These are phyloP conservation scores for Sebastes hubbsi DNA, from an alignment of 2,797 vertebrate species.

Conservation along the genomic window DNA sequence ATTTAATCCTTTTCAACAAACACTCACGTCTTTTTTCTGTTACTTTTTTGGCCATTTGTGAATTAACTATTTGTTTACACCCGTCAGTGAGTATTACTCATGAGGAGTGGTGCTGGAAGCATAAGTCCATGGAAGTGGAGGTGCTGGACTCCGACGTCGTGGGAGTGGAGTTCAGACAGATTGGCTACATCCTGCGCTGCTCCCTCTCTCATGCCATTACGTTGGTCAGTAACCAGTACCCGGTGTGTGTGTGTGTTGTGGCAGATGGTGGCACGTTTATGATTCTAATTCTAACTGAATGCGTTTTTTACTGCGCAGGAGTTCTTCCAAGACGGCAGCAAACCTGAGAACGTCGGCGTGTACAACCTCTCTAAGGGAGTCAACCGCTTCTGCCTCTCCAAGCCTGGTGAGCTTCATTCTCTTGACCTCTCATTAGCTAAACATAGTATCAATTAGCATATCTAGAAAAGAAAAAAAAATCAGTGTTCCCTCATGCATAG, in stretches of 20 bases:
- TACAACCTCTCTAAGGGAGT: constrained; percentile 98
- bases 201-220: constrained; percentile 97
- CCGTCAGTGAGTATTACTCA: constrained; percentile 89
- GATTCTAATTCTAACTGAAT: background rate
- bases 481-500: constrained; percentile 35
- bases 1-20: background rate
- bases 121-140: constrained; percentile 94
- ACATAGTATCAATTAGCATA: constrained; percentile 55
- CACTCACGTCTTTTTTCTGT: background rate
- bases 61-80: background rate
- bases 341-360: constrained; percentile 96
- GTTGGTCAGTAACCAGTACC: constrained; percentile 82
- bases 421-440: constrained; percentile 52
- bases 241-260: background rate
- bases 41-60: background rate
- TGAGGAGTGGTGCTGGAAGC: constrained; percentile 99
- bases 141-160: constrained; percentile 88
- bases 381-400: constrained; percentile 98
- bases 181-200: constrained; percentile 97
- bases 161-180: constrained; percentile 94
- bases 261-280: background rate
- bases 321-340: constrained; percentile 97
- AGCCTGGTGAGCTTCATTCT: constrained; percentile 87
- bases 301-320: constrained; percentile 82
- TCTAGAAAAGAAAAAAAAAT: constrained; percentile 7